These are phyloP conservation scores for Myotis brandtii DNA, from an alignment of 2,113 vertebrate species.

Conservation along the genomic window DNA sequence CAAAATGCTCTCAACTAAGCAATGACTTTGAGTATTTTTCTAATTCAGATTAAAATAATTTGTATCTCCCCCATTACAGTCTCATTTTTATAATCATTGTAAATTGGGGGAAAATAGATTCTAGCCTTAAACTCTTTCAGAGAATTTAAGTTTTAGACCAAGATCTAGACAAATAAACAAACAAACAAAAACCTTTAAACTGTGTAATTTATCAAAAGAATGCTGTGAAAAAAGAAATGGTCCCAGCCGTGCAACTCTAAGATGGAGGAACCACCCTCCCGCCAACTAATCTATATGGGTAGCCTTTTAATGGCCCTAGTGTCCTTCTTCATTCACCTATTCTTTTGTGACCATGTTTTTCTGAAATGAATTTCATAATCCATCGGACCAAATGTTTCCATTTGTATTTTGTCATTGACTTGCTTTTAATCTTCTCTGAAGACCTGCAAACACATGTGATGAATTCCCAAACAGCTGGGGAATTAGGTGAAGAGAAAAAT, in stretches of 20 bases:
- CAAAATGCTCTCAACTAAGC: background rate
- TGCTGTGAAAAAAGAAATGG: background rate
- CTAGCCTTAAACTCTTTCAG: background rate
- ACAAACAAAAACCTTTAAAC: background rate
- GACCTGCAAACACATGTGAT: background rate
- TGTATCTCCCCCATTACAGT: background rate
- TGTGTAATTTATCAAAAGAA: background rate
- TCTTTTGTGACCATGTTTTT: background rate
- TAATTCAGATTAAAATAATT: background rate
- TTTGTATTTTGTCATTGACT: background rate
- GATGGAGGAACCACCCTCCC: background rate
- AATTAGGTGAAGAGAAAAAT: background rate
- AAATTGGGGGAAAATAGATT: background rate
- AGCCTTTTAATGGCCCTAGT: background rate
- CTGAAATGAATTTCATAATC: background rate
- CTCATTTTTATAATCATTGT: background rate
- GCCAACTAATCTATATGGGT: rapidly evolving
- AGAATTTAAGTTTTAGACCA: background rate
- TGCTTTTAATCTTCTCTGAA: background rate
- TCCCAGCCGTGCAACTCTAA: background rate
- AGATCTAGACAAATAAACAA: background rate
- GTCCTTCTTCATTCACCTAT: background rate
- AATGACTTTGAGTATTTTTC: background rate
- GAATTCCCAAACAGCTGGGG: background rate
- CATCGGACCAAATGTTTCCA: background rate